Evolutionary conservation across 2,113 vertebrate genomes (phyloP), one percentile per base, ranked within the genome.

Genomic region (Oxyruncus cristatus): DNA sequence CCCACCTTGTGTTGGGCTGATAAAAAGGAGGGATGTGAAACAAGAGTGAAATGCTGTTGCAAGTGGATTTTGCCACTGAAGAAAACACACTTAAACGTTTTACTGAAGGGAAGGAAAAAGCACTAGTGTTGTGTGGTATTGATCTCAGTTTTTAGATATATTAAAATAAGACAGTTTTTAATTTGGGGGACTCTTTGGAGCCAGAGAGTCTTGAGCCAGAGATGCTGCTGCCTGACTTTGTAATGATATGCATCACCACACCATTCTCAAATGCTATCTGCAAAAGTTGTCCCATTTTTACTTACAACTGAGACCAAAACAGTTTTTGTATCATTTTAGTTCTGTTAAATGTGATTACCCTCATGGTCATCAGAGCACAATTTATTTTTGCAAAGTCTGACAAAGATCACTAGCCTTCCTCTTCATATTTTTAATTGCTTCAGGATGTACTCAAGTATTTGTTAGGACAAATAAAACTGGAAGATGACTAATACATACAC

Each of bases 401-500:
- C 21, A 82, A 68, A 58, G 44, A 68, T 89, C 37, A 53, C 61
- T 16, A 76, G 30, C 22, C 33, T 84, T 74, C 33, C 19, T 92
- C 30, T 89, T 87, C 9, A 3, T 91, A 23, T 76, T 91, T 95
- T 94, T 84, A 75, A 72, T 92, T 89, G 53, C 66, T 91, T 12
- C 37, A 68, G 65, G 85, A 87, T 39, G 20, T 85, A 41, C 12
- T 84, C 35, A 52, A 55, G n/a, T 77, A 74, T 86, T 92, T 84
- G 50, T 78, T 71, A 89, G 44, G 84, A 68, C 47, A 92, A 89
- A 61, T 91, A 95, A 87, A 93, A 82, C 66, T 87, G 66, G 52
- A 76, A 85, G 73, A 85, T 94, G 61, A 88, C 66, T 87, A 94
- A 94, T 58, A 47, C 12, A 8, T 73, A 33, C 23, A 37, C 8